Base-by-base conservation (phyloP, 2,888 invertebrate genomes). In the Leucophora obtusa region DNA sequence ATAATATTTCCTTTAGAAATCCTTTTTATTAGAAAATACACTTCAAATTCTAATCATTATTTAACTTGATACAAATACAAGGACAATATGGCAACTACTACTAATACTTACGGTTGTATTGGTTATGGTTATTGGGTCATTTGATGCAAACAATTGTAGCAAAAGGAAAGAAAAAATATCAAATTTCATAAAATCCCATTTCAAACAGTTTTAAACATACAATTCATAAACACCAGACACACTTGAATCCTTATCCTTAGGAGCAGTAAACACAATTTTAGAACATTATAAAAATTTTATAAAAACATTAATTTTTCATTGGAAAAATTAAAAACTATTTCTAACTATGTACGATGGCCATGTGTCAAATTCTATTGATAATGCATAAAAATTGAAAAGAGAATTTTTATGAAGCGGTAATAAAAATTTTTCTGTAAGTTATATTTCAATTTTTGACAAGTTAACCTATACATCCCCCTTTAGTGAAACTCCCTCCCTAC, bases 81-180 rank as follows among this genome's bases (percentile, higher is more conserved):
- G 24, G 47, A 50, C 33, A 33, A 59, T 38, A 28, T 33, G 50
- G 21, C 21, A 58, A 59, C 17, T 58, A 7, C 14, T 17, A 14
- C 15, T 17, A 17, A 2, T 21, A 21, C 4, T 21, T 4, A 21
- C 21, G n/a, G n/a, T 47, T 28, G n/a, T 14, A 8, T 15, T 24
- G 50, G 51, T 73, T 53, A 10, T 77, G 77, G 77, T 74, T 77
- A 81, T 81, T 77, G 81, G 77, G 77, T 81, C 77, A 81, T 77
- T 81, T 81, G 73, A 66, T 70, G 66, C 77, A 77, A 81, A 81
- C 70, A 81, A 70, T 59, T 54, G 69, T 28, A 75, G 73, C 53
- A 74, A 58, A 15, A 74, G 35, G n/a, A n/a, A 15, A 74, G 35
- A 69, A 60, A 77, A 77, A 77, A 73, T 73, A 81, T 81, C 81